phyloP scores from a whole-genome alignment of 2,888 invertebrate species.

The Neoaliturus tenellus region DNA sequence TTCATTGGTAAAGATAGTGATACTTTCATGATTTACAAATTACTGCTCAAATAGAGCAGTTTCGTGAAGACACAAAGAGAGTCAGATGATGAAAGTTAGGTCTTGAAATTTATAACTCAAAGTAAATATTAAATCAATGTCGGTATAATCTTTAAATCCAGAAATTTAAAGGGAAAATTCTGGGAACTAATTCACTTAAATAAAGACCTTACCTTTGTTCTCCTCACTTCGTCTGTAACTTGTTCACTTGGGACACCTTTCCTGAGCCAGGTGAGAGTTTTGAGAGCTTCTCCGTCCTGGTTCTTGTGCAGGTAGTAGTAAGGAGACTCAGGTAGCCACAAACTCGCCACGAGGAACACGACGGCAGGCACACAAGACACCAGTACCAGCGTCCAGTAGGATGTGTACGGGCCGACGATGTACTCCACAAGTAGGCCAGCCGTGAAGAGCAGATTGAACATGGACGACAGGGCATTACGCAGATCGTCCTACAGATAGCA shows the following conservation, averaged over 20 bases:
- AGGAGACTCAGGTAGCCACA: constrained; percentile 65
- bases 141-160: too few relatives aligned
- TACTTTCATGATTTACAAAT: too few relatives aligned
- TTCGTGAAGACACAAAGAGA: too few relatives aligned
- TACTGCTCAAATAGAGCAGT: too few relatives aligned
- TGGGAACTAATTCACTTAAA: too few relatives aligned
- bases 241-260: constrained; percentile 55
- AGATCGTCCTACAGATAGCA: constrained; percentile 82
- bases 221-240: constrained; percentile 61
- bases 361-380: constrained; percentile 59
- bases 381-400: constrained; percentile 76
- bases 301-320: constrained; percentile 60
- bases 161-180: too few relatives aligned
- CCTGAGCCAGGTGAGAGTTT: constrained; percentile 63
- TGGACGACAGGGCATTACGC: constrained; percentile 89
- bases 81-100: too few relatives aligned
- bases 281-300: constrained; percentile 59
- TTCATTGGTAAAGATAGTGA: too few relatives aligned
- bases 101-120: too few relatives aligned
- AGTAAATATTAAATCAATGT: too few relatives aligned
- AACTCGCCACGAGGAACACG: constrained; percentile 57
- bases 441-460: constrained; percentile 84
- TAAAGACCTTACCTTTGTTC: constrained; percentile 63
- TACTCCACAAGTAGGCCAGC: constrained; percentile 83
- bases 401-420: constrained; percentile 82